A percentile compares a stretch with the other conserved stretches of the same genome.
phyloP scores from a whole-genome alignment of 2,797 vertebrate species.

The Jordanella pulchra region DNA sequence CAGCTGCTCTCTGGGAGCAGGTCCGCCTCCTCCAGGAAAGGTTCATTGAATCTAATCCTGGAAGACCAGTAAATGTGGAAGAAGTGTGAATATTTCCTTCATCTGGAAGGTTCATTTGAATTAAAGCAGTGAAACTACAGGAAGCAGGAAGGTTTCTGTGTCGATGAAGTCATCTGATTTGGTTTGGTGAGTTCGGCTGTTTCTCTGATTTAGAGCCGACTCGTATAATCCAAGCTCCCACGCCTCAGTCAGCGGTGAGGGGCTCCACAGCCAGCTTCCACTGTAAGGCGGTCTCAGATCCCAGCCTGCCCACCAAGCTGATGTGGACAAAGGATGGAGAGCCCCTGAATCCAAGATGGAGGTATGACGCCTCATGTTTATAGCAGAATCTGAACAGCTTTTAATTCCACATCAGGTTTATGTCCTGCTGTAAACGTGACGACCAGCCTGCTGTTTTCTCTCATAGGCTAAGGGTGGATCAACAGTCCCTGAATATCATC shows the following conservation, averaged over 20 bases:
- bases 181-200: slow-evolving; percentile 9
- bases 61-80: too few relatives aligned
- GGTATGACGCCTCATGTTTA: slow-evolving; percentile 70
- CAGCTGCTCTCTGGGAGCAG: too few relatives aligned
- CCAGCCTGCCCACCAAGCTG: slow-evolving; percentile 81
- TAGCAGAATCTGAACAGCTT: not conserved
- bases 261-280: slow-evolving; percentile 83
- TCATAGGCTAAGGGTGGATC: slow-evolving; percentile 87
- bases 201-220: slow-evolving; percentile 82
- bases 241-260: slow-evolving; percentile 81
- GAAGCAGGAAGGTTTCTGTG: too few relatives aligned
- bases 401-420: not conserved
- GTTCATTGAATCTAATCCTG: too few relatives aligned
- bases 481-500: slow-evolving; percentile 85
- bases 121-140: not conserved
- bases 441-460: slow-evolving; percentile 5
- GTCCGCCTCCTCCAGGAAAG: too few relatives aligned
- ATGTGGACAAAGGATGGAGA: slow-evolving; percentile 90
- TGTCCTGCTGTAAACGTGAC: not conserved
- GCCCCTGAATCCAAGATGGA: slow-evolving; percentile 82
- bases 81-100: not conserved
- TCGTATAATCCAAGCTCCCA: slow-evolving; percentile 86
- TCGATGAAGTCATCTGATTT: not conserved
- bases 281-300: slow-evolving; percentile 87
- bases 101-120: too few relatives aligned